Conservation (phyloP, 2,113 vertebrate species). For the Sinosuthora webbiana region DNA sequence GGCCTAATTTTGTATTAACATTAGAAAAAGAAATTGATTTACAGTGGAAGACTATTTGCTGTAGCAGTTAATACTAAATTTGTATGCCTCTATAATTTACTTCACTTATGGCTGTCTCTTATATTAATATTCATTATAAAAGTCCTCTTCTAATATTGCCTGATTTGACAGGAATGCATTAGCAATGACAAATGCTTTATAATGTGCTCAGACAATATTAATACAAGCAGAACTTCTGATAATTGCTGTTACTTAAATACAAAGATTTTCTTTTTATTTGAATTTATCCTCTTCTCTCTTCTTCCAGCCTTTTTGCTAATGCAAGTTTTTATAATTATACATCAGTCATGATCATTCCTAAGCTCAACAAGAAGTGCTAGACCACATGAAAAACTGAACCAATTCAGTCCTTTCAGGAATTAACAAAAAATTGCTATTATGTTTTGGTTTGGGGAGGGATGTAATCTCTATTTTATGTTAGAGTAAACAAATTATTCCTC, state of each 20-base stretch:
- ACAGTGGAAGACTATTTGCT: slow-evolving; percentile 70
- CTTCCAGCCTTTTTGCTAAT: neutral
- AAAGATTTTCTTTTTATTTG: slow-evolving; percentile 25
- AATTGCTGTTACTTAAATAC: slow-evolving; percentile 69
- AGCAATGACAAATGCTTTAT: slow-evolving; percentile 76
- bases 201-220: slow-evolving; percentile 67
- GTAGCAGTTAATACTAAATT: slow-evolving; percentile 76
- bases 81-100: slow-evolving; percentile 80
- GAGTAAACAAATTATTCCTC: neutral
- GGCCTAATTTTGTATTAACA: slow-evolving; percentile 74
- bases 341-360: neutral
- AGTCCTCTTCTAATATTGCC: slow-evolving; percentile 62
- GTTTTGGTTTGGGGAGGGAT: neutral
- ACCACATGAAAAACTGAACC: neutral
- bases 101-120: slow-evolving; percentile 76
- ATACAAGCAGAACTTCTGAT: slow-evolving; percentile 61
- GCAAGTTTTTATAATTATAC: neutral
- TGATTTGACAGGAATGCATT: slow-evolving; percentile 76
- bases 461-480: neutral
- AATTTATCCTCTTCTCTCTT: neutral
- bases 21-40: slow-evolving; percentile 73
- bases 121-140: slow-evolving; percentile 88
- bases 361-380: neutral
- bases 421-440: neutral
- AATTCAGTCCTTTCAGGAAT: neutral